Evolutionary conservation across 2,888 invertebrate genomes (phyloP).

Genomic region (Spodoptera picta): DNA sequence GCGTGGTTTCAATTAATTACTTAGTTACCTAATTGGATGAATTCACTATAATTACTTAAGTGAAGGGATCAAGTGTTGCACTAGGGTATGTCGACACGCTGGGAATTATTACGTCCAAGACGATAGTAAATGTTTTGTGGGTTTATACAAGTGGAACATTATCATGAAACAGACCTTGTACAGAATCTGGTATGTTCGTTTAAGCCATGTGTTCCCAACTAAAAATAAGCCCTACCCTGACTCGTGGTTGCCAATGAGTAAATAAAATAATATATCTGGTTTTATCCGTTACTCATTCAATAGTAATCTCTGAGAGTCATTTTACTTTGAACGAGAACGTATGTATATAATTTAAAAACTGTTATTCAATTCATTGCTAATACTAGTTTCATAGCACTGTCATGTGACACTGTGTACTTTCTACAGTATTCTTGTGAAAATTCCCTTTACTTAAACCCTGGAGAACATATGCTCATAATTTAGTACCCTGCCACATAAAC

Average conservation of each 20-base stretch:
- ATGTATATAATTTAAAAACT: too few relatives aligned
- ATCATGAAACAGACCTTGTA: constrained; percentile 11
- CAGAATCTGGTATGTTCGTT: constrained; percentile 30
- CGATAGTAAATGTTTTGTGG: too few relatives aligned
- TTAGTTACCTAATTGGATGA: constrained; percentile 57
- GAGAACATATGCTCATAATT: too few relatives aligned
- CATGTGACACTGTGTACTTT: too few relatives aligned
- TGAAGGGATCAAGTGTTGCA: constrained; percentile 39
- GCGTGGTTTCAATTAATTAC: constrained; percentile 53
- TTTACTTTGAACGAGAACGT: too few relatives aligned
- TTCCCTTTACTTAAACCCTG: too few relatives aligned
- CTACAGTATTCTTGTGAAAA: too few relatives aligned
- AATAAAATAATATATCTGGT: constrained; percentile 16
- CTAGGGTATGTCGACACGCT: constrained; percentile 1
- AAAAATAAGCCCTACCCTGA: constrained; percentile 34
- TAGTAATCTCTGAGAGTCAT: too few relatives aligned
- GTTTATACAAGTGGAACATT: constrained; percentile 9
- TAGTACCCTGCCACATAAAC: not conserved
- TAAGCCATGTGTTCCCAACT: constrained; percentile 47
- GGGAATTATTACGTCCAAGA: not conserved
- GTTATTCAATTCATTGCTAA: too few relatives aligned
- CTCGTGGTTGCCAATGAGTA: constrained; percentile 17
- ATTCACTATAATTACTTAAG: constrained; percentile 55
- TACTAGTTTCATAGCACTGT: too few relatives aligned
- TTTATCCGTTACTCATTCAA: constrained; percentile 3